These are phyloP conservation scores for Volucella inanis DNA, from an alignment of 2,888 invertebrate species.

Conservation along the genomic window DNA sequence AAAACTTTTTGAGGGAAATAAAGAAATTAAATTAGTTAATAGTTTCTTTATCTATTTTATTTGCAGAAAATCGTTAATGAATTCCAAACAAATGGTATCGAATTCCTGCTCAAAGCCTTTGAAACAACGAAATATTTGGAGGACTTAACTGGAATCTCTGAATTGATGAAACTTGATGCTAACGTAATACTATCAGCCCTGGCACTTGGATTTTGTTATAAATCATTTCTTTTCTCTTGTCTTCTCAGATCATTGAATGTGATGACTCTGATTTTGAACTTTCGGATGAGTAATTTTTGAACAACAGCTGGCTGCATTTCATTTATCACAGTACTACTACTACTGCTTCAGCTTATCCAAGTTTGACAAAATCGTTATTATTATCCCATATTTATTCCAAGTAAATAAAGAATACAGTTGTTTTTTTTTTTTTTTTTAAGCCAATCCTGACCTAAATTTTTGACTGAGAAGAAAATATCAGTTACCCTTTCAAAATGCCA, in stretches of 20 bases:
- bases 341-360: conserved; percentile 14
- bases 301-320: conserved; percentile 10
- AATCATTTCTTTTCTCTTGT: conserved; percentile 12
- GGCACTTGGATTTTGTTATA: neutral
- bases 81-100: conserved; percentile 85
- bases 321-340: neutral
- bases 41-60: conserved; percentile 9
- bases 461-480: conserved; percentile 1
- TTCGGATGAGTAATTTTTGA: conserved; percentile 77
- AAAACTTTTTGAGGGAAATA: neutral
- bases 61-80: conserved; percentile 83
- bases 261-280: conserved; percentile 81
- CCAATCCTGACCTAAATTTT: conserved; percentile 34
- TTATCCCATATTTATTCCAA: conserved; percentile 20
- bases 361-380: conserved; percentile 9
- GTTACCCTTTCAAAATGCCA: conserved; percentile 20
- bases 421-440: conserved; percentile 24
- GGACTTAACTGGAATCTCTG: conserved; percentile 91
- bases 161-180: conserved; percentile 86
- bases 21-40: neutral
- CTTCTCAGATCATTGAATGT: conserved; percentile 81
- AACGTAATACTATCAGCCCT: conserved; percentile 80
- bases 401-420: conserved; percentile 36
- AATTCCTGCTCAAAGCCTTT: conserved; percentile 91
- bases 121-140: conserved; percentile 92